Percentiles rank a stretch among this genome's conserved stretches.
These are phyloP conservation scores for Malurus leucopterus DNA, from an alignment of 2,797 vertebrate genomes.

Conservation along the genomic window DNA sequence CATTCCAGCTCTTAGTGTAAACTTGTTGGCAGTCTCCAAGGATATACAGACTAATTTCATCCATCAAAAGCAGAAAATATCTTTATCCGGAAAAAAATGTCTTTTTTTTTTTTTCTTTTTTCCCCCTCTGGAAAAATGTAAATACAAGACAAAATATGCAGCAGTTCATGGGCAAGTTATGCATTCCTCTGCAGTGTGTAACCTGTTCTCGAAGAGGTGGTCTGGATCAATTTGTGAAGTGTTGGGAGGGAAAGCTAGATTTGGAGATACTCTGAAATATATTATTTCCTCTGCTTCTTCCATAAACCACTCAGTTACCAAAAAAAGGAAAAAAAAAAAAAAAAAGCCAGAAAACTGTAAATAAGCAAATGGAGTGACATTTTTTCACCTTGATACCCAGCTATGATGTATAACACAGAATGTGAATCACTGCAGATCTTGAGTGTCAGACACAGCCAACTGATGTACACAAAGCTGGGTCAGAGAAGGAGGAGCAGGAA, in stretches of 20 bases:
- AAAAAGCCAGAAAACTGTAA: background rate
- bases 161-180: conserved; percentile 55
- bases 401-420: background rate
- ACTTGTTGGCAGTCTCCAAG: conserved; percentile 34
- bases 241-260: background rate
- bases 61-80: conserved; percentile 49
- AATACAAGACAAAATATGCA: conserved; percentile 53
- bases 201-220: conserved; percentile 55
- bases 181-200: conserved; percentile 52
- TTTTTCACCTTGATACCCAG: background rate
- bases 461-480: background rate
- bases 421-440: background rate
- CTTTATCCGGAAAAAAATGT: background rate
- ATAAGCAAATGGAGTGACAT: background rate
- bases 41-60: conserved; percentile 42
- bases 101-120: background rate
- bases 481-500: background rate
- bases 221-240: conserved; percentile 39
- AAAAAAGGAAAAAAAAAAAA: background rate
- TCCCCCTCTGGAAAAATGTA: conserved; percentile 29
- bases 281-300: background rate
- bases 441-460: background rate
- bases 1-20: conserved; percentile 28
- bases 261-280: conserved; percentile 12
- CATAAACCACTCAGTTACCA: background rate